These are phyloP conservation scores for Emydocephalus ijimae DNA, from an alignment of 2,113 vertebrate species.

Conservation along the genomic window DNA sequence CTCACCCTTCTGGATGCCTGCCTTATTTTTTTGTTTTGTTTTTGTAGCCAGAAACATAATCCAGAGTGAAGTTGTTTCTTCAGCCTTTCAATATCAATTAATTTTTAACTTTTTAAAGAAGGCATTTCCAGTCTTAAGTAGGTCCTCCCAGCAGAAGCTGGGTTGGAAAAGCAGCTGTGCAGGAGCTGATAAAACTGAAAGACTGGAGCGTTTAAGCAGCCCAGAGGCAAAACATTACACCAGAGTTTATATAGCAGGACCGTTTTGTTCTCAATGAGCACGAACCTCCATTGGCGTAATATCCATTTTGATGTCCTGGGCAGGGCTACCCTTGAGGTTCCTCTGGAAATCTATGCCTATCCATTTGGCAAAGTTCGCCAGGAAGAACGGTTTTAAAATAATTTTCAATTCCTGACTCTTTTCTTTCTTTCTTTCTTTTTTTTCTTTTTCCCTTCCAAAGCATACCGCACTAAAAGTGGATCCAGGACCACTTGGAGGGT, in stretches of 20 bases:
- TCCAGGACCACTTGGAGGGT: constrained; percentile 44
- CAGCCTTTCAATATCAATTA: constrained; percentile 67
- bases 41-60: constrained; percentile 37
- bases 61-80: constrained; percentile 44
- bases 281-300: rapidly evolving
- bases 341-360: neutral
- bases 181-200: constrained; percentile 60
- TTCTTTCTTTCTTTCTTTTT: constrained; percentile 11
- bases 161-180: constrained; percentile 49
- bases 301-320: rapidly evolving
- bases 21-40: neutral
- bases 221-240: neutral
- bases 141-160: constrained; percentile 50
- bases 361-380: rapidly evolving
- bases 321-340: rapidly evolving
- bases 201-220: constrained; percentile 39
- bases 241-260: neutral
- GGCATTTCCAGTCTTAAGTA: constrained; percentile 8
- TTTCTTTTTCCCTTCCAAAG: constrained; percentile 60
- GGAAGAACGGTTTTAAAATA: neutral
- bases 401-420: neutral
- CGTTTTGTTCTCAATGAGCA: constrained; percentile 23
- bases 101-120: constrained; percentile 61
- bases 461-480: constrained; percentile 45
- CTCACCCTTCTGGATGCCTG: neutral